Conservation (phyloP, 2,797 vertebrate genomes). For the Cyprinodon diabolis region DNA sequence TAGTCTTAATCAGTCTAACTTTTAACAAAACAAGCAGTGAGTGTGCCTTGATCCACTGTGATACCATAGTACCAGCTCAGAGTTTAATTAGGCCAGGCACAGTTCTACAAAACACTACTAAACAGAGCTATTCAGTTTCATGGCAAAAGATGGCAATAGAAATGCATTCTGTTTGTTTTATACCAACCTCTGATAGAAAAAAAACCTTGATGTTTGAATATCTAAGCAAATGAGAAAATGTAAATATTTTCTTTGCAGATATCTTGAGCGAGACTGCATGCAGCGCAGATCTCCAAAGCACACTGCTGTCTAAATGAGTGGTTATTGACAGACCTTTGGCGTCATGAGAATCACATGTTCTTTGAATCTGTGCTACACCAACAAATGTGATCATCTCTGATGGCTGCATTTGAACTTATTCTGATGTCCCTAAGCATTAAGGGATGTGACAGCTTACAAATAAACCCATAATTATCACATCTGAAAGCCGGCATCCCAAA, state of each 20-base stretch:
- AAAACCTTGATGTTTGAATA: conserved; percentile 72
- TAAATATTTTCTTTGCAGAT: conserved; percentile 80
- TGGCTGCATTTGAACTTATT: conserved; percentile 83
- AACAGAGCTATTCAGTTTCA: conserved; percentile 58
- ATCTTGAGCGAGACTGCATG: conserved; percentile 72
- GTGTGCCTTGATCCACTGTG: background rate
- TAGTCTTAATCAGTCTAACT: background rate
- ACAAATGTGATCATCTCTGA: conserved; percentile 84
- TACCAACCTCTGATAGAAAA: conserved; percentile 54
- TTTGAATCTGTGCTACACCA: conserved; percentile 79
- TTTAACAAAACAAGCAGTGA: background rate
- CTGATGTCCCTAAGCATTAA: conserved; percentile 87
- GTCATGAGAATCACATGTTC: conserved; percentile 74
- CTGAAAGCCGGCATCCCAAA: conserved; percentile 78
- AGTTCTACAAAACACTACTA: background rate
- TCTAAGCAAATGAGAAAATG: conserved; percentile 72
- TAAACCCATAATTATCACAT: conserved; percentile 89
- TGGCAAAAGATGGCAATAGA: conserved; percentile 67
- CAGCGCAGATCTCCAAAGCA: conserved; percentile 76
- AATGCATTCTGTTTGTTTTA: conserved; percentile 69
- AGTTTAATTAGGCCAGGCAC: background rate
- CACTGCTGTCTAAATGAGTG: conserved; percentile 81
- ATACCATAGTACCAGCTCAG: background rate
- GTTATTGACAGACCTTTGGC: conserved; percentile 84
- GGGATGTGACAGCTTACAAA: conserved; percentile 89